phyloP scores from a whole-genome alignment of 1,140 invertebrate species.

The Ooceraea biroi region DNA sequence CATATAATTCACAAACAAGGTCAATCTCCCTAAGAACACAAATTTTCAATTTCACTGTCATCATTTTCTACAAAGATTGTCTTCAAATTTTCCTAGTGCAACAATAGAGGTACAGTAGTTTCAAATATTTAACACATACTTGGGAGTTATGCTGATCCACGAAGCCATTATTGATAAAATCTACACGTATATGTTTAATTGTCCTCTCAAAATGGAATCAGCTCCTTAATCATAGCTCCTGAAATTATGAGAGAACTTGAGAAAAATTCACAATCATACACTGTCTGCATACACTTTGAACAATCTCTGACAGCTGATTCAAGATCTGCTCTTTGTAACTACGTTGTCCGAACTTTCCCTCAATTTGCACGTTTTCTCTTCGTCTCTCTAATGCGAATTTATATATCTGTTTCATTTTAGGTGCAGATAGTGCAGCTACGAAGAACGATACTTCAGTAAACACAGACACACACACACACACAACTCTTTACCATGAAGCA shows the following conservation, averaged over 20 bases:
- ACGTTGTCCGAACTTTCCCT: neutral
- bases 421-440: no score
- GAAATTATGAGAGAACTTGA: neutral
- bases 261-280: neutral
- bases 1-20: no score
- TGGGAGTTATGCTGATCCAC: conserved; percentile 45
- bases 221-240: neutral
- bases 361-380: no score
- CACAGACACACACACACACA: no score
- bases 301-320: neutral
- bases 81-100: neutral
- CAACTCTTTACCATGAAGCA: conserved; percentile 1
- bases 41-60: neutral
- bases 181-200: neutral
- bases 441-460: neutral
- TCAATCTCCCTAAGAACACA: no score
- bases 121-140: conserved; percentile 13
- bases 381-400: no score
- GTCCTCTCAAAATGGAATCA: neutral
- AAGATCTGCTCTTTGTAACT: no score
- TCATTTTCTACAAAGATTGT: neutral
- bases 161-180: conserved; percentile 7
- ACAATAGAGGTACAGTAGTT: conserved; percentile 3
- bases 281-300: neutral
- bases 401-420: no score